These are phyloP conservation scores for Wiebesia pumilae DNA, from an alignment of 1,140 invertebrate genomes.

Conservation along the genomic window DNA sequence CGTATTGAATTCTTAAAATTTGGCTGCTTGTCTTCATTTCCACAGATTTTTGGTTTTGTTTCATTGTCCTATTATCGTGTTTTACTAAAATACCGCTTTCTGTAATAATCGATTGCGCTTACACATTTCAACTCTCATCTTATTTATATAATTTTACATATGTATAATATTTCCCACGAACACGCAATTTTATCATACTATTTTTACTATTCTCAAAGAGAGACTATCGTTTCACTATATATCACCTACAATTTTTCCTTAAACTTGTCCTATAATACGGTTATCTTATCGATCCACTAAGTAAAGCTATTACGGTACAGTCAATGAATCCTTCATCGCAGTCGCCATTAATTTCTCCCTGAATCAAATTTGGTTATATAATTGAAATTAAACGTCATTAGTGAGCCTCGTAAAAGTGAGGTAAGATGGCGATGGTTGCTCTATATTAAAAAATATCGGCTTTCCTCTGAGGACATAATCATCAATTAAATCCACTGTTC, in stretches of 20 bases:
- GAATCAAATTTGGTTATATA: constrained; percentile 31
- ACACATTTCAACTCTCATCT: constrained; percentile 33
- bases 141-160: constrained; percentile 51
- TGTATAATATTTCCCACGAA: constrained; percentile 52
- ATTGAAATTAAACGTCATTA: constrained; percentile 40
- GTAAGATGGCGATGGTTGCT: not conserved
- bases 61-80: constrained; percentile 31
- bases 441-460: not conserved
- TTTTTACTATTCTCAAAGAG: constrained; percentile 17
- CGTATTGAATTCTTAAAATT: constrained; percentile 37
- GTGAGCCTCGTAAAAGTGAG: not conserved
- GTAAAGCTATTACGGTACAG: constrained; percentile 21
- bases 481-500: not conserved
- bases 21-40: constrained; percentile 5
- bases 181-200: constrained; percentile 25
- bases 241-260: constrained; percentile 22
- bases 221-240: not conserved
- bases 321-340: not conserved
- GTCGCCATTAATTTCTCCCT: not conserved
- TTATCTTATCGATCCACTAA: constrained; percentile 27
- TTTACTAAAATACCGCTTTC: constrained; percentile 51
- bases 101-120: constrained; percentile 32
- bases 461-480: not conserved
- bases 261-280: constrained; percentile 22
- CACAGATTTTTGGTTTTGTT: constrained; percentile 27